Evolutionary conservation across 2,797 vertebrate genomes (phyloP).

Genomic region (Agapornis canus): DNA sequence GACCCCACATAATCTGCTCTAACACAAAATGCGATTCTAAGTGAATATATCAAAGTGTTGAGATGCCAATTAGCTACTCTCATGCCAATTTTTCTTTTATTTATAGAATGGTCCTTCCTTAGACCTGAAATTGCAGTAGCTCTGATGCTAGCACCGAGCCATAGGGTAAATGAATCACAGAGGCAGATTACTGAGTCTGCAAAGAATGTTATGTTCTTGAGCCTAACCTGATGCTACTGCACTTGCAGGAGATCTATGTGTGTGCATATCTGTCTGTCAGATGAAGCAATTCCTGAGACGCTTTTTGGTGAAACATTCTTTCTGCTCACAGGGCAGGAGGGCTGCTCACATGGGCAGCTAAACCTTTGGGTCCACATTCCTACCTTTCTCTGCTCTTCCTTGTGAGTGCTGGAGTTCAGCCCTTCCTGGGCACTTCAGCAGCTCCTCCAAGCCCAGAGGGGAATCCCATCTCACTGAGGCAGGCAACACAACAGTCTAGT

Average conservation of each 20-base stretch:
- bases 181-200: neutral
- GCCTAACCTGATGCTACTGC: neutral
- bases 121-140: neutral
- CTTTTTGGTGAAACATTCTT: neutral
- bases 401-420: rapidly evolving
- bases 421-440: neutral
- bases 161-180: constrained; percentile 18
- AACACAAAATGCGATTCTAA: neutral
- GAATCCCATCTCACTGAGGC: neutral
- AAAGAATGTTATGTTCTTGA: neutral
- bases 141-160: neutral
- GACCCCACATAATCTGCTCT: neutral
- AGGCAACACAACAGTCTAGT: neutral
- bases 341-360: rapidly evolving
- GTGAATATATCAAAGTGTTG: neutral
- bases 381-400: neutral
- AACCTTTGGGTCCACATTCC: neutral
- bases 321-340: rapidly evolving
- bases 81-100: neutral
- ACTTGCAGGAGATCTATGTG: neutral
- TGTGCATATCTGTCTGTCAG: rapidly evolving
- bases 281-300: neutral
- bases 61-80: neutral
- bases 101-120: neutral
- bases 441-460: neutral